Evolutionary conservation across 2,797 vertebrate species (phyloP).

Genomic region (Danio kyathit): DNA sequence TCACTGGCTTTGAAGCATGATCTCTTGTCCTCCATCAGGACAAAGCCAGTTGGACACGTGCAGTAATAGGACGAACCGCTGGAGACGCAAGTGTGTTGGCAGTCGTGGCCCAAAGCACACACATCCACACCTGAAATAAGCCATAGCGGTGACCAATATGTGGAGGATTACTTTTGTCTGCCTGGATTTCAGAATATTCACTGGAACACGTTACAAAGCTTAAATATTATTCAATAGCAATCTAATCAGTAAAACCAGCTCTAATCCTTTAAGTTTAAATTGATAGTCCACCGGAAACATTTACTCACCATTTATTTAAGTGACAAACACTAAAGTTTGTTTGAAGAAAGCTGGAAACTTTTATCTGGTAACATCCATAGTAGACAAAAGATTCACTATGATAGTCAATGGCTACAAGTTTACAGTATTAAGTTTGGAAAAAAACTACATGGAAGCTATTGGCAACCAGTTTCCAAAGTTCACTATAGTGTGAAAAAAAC

Average conservation of each 20-base stretch:
- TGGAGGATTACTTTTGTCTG: neutral
- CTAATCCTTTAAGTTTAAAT: neutral
- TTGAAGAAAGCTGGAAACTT: no score
- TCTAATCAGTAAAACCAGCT: neutral
- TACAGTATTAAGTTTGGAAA: no score
- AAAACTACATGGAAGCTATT: no score
- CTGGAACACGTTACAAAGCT: neutral
- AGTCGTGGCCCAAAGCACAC: constrained; percentile 58
- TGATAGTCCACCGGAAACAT: no score
- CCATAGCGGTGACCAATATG: constrained; percentile 9
- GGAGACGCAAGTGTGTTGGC: constrained; percentile 58
- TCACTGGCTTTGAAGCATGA: constrained; percentile 59
- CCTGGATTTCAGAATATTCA: neutral
- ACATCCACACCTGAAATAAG: constrained; percentile 56
- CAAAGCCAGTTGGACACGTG: constrained; percentile 57
- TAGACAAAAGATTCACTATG: no score
- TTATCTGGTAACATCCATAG: no score
- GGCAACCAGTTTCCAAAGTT: no score
- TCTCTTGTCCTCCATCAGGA: constrained; percentile 58
- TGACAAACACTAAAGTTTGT: no score
- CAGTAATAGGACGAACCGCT: constrained; percentile 59
- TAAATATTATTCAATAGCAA: neutral
- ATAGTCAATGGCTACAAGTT: no score
- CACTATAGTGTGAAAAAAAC: no score
- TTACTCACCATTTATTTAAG: no score